A percentile compares a stretch with the other conserved stretches of the same genome.
Conservation (phyloP, 2,113 vertebrate genomes). For the Panthera uncia region DNA sequence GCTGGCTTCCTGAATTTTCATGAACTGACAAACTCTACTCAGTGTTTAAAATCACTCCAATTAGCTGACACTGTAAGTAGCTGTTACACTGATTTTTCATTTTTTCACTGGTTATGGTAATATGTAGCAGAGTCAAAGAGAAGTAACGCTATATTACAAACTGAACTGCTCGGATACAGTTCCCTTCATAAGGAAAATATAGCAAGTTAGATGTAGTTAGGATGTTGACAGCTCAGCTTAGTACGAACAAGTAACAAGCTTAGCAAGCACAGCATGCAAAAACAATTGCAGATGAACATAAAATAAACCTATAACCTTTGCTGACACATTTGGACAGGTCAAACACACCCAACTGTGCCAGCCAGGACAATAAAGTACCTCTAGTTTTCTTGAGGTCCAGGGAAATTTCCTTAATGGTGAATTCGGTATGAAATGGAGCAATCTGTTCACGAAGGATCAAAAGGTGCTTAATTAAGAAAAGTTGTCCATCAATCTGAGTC, state of each 20-base stretch:
- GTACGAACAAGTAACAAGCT: constrained; percentile 55
- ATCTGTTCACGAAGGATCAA: constrained; percentile 99
- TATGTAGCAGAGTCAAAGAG: neutral
- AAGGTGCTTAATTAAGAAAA: constrained; percentile 99
- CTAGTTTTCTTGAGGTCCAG: constrained; percentile 99
- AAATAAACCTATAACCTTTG: constrained; percentile 82
- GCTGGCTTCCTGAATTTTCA: neutral
- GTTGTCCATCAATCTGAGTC: constrained; percentile 96
- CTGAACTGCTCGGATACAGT: neutral
- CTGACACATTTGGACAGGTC: constrained; percentile 77
- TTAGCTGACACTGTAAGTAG: neutral
- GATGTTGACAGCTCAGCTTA: constrained; percentile 18
- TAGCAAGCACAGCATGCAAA: constrained; percentile 74
- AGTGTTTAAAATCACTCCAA: neutral
- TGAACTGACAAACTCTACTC: constrained; percentile 10
- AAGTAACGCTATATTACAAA: neutral
- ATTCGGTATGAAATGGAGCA: constrained; percentile 99
- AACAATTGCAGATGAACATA: constrained; percentile 89
- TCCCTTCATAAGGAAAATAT: constrained; percentile 45
- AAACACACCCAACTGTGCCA: constrained; percentile 74
- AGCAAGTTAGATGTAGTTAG: constrained; percentile 52
- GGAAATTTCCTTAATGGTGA: constrained; percentile 99
- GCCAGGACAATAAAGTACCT: constrained; percentile 90
- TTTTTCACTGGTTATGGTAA: neutral
- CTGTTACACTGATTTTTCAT: constrained; percentile 23